Percentiles rank a stretch among this genome's conserved stretches.
phyloP scores from a whole-genome alignment of 2,113 vertebrate species.

The Brachirus orientalis region DNA sequence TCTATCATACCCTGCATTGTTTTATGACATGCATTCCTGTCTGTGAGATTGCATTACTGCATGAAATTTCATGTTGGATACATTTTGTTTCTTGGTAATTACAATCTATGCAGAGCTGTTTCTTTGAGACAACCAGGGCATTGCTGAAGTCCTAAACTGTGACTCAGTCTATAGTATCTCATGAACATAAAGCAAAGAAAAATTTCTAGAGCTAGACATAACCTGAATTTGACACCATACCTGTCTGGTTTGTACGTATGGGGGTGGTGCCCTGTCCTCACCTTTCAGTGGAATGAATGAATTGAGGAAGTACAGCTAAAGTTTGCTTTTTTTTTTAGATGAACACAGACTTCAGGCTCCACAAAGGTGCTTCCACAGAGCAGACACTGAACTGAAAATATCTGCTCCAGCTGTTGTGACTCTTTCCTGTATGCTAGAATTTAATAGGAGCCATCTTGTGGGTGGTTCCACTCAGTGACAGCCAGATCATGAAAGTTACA shows the following conservation, averaged over 20 bases:
- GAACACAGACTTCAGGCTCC: not conserved
- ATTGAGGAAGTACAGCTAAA: constrained; percentile 26
- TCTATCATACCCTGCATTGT: not conserved
- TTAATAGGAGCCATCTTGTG: constrained; percentile 50
- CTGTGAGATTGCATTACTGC: constrained; percentile 1
- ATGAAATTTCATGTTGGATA: constrained; percentile 28
- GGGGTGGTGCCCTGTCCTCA: not conserved
- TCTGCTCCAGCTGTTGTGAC: not conserved
- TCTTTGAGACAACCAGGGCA: constrained; percentile 8
- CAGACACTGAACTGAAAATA: not conserved
- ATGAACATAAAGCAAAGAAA: no score
- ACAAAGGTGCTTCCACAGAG: not conserved
- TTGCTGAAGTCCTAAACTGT: constrained; percentile 20
- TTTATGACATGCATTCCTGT: not conserved
- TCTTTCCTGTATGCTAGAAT: not conserved
- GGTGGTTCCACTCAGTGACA: constrained; percentile 30
- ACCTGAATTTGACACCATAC: constrained; percentile 5
- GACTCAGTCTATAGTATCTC: not conserved
- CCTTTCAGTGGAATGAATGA: constrained; percentile 30
- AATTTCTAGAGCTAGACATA: not conserved
- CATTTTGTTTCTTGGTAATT: no score
- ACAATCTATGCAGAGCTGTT: constrained; percentile 8
- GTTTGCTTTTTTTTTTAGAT: not conserved
- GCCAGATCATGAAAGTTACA: constrained; percentile 34
- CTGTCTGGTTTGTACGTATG: constrained; percentile 4